Evolutionary conservation across 2,113 vertebrate species (phyloP).

Genomic region (Corvus moneduloides): DNA sequence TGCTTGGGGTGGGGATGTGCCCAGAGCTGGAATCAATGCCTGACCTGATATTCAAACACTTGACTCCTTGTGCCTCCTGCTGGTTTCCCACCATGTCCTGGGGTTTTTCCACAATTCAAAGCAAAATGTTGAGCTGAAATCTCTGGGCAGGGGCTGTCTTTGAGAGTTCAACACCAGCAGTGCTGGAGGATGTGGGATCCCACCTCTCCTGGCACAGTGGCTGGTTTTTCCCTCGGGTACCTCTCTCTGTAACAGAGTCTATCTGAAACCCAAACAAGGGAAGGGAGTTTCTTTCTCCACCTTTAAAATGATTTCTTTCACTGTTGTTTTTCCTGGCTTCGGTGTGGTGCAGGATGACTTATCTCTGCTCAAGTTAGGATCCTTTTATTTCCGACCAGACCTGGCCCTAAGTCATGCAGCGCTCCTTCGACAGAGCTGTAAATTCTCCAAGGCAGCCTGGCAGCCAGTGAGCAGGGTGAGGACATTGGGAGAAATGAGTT

Average conservation of each 20-base stretch:
- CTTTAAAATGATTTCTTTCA: not conserved
- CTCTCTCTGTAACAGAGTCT: not conserved
- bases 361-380: not conserved
- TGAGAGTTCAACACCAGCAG: fast-evolving
- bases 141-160: not conserved
- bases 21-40: not conserved
- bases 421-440: not conserved
- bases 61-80: not conserved
- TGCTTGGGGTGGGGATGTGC: not conserved
- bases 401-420: not conserved
- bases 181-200: not conserved
- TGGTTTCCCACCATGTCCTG: not conserved
- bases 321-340: not conserved
- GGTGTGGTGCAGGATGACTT: not conserved
- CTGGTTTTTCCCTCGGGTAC: not conserved
- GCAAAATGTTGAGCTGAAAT: not conserved
- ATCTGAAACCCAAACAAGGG: not conserved
- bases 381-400: not conserved
- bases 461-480: not conserved
- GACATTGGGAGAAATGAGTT: not conserved
- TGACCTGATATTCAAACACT: not conserved
- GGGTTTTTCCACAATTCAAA: not conserved
- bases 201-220: fast-evolving
- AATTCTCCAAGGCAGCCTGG: not conserved
- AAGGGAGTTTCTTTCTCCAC: not conserved